Evolutionary conservation across 2,113 vertebrate genomes (phyloP), one percentile per base, ranked within the genome.

Genomic region (Brachyhypopomus occidentalis): DNA sequence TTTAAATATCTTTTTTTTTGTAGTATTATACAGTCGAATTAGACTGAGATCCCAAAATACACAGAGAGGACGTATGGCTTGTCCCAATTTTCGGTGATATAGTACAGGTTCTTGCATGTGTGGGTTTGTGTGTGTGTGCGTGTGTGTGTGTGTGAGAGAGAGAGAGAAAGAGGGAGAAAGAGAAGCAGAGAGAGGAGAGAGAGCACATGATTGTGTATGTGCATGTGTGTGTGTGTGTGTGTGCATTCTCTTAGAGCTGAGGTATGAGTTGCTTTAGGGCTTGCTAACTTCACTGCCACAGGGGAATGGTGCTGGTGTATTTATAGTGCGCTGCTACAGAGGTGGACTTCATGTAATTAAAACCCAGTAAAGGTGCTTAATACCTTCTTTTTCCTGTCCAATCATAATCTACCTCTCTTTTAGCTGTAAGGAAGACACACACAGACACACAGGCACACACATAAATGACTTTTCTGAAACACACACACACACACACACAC

Each of bases 21-120:
- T 88, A 82, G 84, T 78, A 87, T 92, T 88, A 83, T 94, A 91
- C 87, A 86, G 91, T 93, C 89, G 89, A 93, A 94, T 94, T 90
- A 91, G 88, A 91, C 88, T 88, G 84, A 81, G 84, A 88, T 89
- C 87, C 85, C 81, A 86, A 90, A 91, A 92, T 90, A 88, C 71
- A 84, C 85, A 87, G 84, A 85, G 58, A 89, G 84, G 88, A 90
- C 88, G 81, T 89, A 88, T 86, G 88, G 82, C 80, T 89, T 91
- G 91, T 88, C 92, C 89, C 89, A 91, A 87, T 92, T 74, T 74
- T 93, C 84, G 70, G 56, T 87, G 81, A 84, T 84, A 74, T 84
- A 62, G 36, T 63, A 83, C 76, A 77, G 77, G 83, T 90, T 59
- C 27, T 25, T 30, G 66, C 73, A 78, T 83, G 75, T 74, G 85